These are phyloP conservation scores for Drosophila ambigua DNA, from an alignment of 1,140 invertebrate genomes.

Conservation along the genomic window DNA sequence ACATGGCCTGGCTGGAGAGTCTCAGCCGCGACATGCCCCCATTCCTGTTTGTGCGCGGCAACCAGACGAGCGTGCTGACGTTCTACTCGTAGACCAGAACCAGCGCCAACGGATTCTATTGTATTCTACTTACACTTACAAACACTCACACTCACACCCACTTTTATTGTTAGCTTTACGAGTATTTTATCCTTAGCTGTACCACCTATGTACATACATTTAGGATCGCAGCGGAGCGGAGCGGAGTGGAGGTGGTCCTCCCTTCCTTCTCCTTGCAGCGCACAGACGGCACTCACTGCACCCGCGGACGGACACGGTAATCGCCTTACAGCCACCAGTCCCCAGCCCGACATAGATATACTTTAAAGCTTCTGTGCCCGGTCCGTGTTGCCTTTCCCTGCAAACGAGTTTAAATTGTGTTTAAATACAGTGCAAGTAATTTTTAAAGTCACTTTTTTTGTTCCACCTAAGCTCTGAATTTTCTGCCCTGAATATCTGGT, in stretches of 20 bases:
- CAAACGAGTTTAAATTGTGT: conserved; percentile 40
- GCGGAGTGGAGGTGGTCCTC: too few relatives aligned
- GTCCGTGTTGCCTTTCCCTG: conserved; percentile 8
- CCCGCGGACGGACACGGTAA: conserved; percentile 1
- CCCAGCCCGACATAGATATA: too few relatives aligned
- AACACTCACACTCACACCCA: conserved; percentile 43
- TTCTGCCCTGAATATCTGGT: too few relatives aligned
- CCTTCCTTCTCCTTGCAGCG: conserved; percentile 18
- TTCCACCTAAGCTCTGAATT: background rate
- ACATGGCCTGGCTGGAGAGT: conserved; percentile 97
- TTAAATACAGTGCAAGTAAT: conserved; percentile 50
- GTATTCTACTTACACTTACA: conserved; percentile 50
- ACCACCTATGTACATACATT: conserved; percentile 72
- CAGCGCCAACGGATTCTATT: conserved; percentile 8
- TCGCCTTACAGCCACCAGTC: too few relatives aligned
- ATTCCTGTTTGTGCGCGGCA: conserved; percentile 95
- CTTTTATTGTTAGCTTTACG: conserved; percentile 44
- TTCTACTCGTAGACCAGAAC: conserved; percentile 94
- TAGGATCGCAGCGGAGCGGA: conserved; percentile 24
- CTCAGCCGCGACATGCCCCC: conserved; percentile 95
- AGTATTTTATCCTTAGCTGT: conserved; percentile 68
- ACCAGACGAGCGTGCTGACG: conserved; percentile 97
- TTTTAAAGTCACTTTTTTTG: conserved; percentile 9
- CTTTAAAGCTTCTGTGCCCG: background rate
- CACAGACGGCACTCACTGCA: conserved; percentile 43